These are phyloP conservation scores for Apostichopus leukothele DNA, from an alignment of 53 echinoderm and acorn worm species.

Conservation along the genomic window DNA sequence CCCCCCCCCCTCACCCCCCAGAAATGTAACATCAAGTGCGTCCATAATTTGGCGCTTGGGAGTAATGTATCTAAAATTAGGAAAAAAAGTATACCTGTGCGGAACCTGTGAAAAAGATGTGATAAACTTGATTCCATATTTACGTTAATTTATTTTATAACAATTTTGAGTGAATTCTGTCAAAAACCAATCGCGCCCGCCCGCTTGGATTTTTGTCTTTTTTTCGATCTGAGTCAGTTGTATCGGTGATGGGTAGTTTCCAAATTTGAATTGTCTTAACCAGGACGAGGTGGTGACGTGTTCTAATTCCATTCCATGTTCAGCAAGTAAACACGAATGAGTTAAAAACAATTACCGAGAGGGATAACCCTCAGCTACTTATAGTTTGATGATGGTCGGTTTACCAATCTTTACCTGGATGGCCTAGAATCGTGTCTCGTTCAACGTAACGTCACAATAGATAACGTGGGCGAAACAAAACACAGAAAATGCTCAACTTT, in stretches of 20 bases:
- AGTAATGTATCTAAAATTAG: too few species aligned
- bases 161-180: too few species aligned
- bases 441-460: not conserved
- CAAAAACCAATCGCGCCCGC: too few species aligned
- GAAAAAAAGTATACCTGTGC: too few species aligned
- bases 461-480: not conserved
- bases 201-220: too few species aligned
- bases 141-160: too few species aligned
- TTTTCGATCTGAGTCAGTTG: not conserved
- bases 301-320: constrained; percentile 28
- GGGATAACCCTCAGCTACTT: not conserved
- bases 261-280: constrained; percentile 41
- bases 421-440: not conserved
- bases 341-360: not conserved
- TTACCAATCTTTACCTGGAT: not conserved
- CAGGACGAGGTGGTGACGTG: constrained; percentile 37
- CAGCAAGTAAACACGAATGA: constrained; percentile 6
- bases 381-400: not conserved
- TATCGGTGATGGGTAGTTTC: constrained; percentile 7
- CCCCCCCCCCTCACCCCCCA: too few species aligned
- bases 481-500: not conserved
- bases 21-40: too few species aligned
- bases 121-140: too few species aligned
- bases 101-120: too few species aligned
- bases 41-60: too few species aligned